These are phyloP conservation scores for Parnassius glacialis DNA, from an alignment of 2,888 invertebrate species.

Conservation along the genomic window DNA sequence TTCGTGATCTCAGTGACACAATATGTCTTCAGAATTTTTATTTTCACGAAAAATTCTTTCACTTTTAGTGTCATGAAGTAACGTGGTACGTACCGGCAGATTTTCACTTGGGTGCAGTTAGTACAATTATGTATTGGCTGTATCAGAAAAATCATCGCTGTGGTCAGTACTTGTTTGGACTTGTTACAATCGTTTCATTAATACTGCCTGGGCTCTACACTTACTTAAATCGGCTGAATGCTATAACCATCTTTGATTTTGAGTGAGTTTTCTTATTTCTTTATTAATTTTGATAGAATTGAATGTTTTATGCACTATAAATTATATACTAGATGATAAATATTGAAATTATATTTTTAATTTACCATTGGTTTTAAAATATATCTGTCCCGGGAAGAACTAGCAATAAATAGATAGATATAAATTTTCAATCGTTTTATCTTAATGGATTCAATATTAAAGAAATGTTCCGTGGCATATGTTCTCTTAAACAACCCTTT, in stretches of 20 bases:
- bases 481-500: no score
- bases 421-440: no score
- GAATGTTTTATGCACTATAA: no score
- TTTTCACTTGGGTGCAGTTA: conserved; percentile 39
- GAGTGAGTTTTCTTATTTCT: conserved; percentile 24
- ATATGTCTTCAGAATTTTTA: neutral
- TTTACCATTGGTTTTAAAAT: no score
- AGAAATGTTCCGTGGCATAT: no score
- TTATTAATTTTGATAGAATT: no score
- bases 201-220: conserved; percentile 28
- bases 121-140: conserved; percentile 34
- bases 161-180: conserved; percentile 29
- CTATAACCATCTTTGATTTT: conserved; percentile 26
- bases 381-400: no score
- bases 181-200: conserved; percentile 24
- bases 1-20: neutral
- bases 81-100: conserved; percentile 43
- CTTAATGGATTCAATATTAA: no score
- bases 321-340: no score
- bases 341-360: no score
- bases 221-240: conserved; percentile 22
- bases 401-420: no score
- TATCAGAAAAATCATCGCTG: conserved; percentile 27
- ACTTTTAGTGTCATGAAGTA: conserved; percentile 38
- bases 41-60: neutral